These are phyloP conservation scores for Yoshiicerus persimilis DNA, from an alignment of 1,140 invertebrate genomes.

Conservation along the genomic window DNA sequence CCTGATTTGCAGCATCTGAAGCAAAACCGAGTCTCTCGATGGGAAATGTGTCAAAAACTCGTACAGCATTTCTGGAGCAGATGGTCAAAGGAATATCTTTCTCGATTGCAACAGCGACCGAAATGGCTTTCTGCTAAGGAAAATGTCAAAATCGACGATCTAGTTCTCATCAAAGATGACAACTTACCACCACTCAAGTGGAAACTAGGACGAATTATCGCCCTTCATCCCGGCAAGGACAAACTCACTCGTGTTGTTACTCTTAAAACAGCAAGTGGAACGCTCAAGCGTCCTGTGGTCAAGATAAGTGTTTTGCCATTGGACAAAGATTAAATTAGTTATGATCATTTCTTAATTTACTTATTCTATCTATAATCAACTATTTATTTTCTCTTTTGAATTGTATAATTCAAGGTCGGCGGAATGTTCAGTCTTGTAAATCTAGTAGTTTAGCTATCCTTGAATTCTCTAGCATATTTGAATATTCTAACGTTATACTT, in stretches of 20 bases:
- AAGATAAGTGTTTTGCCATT: slow-evolving; percentile 53
- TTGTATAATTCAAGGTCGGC: too few species aligned
- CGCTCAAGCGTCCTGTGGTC: not conserved
- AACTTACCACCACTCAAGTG: slow-evolving; percentile 50
- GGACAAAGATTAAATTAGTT: not conserved
- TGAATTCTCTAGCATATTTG: too few species aligned
- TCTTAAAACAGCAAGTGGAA: not conserved
- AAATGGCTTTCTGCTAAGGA: slow-evolving; percentile 30
- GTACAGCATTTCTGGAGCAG: not conserved
- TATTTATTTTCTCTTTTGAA: too few species aligned
- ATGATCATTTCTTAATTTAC: too few species aligned
- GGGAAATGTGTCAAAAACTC: slow-evolving; percentile 19
- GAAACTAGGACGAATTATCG: slow-evolving; percentile 50
- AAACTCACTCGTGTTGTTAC: slow-evolving; percentile 46
- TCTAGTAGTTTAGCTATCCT: too few species aligned
- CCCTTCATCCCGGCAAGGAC: slow-evolving; percentile 49
- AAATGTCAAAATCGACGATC: slow-evolving; percentile 11
- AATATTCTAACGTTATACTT: too few species aligned
- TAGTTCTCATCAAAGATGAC: slow-evolving; percentile 50
- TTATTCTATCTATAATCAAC: too few species aligned
- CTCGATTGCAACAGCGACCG: not conserved
- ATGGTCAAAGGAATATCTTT: slow-evolving; percentile 51
- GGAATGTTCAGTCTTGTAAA: too few species aligned
- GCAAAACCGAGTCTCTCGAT: not conserved
- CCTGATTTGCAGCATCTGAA: not conserved